Conservation (phyloP, 2,113 vertebrate species). For the Bolborhynchus lineola region DNA sequence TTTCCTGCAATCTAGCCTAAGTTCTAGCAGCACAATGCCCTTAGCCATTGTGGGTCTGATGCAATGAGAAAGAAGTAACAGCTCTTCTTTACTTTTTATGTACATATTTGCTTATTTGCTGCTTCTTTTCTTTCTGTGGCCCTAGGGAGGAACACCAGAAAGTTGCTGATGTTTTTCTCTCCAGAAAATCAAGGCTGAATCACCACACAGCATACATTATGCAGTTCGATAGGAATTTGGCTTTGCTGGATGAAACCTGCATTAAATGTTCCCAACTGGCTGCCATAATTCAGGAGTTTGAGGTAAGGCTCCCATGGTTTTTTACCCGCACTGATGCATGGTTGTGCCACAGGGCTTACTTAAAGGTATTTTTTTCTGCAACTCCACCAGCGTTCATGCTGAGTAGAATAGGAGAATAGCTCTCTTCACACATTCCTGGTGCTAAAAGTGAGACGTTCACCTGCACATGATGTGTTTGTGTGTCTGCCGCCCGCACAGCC, state of each 20-base stretch:
- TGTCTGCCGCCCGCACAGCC: not conserved
- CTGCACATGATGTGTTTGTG: not conserved
- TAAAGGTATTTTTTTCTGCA: not conserved
- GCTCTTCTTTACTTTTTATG: not conserved
- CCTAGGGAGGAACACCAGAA: conserved; percentile 87
- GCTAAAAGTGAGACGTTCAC: not conserved
- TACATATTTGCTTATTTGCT: not conserved
- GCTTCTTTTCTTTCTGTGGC: not conserved
- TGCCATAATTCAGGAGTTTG: conserved; percentile 80
- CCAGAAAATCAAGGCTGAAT: conserved; percentile 80
- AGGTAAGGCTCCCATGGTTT: conserved; percentile 75
- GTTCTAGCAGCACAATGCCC: not conserved
- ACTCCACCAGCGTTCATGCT: not conserved
- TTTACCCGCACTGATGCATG: not conserved
- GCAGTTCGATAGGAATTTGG: conserved; percentile 87
- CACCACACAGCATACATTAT: conserved; percentile 86
- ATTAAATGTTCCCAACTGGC: conserved; percentile 77
- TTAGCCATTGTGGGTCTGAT: not conserved
- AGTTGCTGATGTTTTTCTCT: conserved; percentile 89
- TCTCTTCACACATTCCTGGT: not conserved
- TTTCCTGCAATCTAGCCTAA: not conserved
- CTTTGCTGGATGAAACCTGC: conserved; percentile 84
- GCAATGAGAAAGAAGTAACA: not conserved
- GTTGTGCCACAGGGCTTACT: not conserved
- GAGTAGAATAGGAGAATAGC: not conserved